Evolutionary conservation across 2,113 vertebrate genomes (phyloP).

Genomic region (Artemisiospiza belli): DNA sequence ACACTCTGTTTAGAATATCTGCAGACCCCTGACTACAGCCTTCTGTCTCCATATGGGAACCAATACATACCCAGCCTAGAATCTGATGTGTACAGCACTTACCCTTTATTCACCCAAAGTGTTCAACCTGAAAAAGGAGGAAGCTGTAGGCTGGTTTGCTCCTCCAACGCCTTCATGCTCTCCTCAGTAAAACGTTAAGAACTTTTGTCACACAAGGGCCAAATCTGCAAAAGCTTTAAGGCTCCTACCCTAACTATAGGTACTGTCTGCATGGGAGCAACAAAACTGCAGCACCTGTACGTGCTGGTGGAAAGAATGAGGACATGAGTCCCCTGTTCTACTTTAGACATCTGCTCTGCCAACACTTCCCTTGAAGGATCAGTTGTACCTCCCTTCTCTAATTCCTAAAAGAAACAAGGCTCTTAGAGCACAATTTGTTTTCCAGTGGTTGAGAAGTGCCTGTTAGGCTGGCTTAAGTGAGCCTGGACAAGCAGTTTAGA

Average conservation of each 20-base stretch:
- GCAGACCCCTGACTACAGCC: not conserved
- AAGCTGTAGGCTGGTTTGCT: not conserved
- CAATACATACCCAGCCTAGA: not conserved
- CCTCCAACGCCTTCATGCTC: not conserved
- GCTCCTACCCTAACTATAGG: not conserved
- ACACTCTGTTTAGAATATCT: not conserved
- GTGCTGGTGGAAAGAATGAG: not conserved
- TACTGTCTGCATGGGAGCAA: not conserved
- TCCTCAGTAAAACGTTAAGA: not conserved
- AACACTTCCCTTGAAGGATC: not conserved
- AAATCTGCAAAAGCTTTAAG: not conserved
- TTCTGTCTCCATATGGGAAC: not conserved
- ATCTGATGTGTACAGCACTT: not conserved
- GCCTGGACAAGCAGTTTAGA: not conserved
- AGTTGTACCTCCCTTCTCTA: not conserved
- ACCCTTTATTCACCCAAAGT: not conserved
- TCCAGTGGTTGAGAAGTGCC: not conserved
- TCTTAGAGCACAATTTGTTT: not conserved
- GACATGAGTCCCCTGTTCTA: not conserved
- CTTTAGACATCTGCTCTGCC: not conserved
- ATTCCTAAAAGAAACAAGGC: not conserved
- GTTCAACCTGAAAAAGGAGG: not conserved
- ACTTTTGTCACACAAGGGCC: not conserved
- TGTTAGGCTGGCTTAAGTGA: not conserved
- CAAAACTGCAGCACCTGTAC: not conserved